Evolutionary conservation across 2,797 vertebrate genomes (phyloP), one percentile per base, ranked within the genome.

Genomic region (Apodemus agrarius): DNA sequence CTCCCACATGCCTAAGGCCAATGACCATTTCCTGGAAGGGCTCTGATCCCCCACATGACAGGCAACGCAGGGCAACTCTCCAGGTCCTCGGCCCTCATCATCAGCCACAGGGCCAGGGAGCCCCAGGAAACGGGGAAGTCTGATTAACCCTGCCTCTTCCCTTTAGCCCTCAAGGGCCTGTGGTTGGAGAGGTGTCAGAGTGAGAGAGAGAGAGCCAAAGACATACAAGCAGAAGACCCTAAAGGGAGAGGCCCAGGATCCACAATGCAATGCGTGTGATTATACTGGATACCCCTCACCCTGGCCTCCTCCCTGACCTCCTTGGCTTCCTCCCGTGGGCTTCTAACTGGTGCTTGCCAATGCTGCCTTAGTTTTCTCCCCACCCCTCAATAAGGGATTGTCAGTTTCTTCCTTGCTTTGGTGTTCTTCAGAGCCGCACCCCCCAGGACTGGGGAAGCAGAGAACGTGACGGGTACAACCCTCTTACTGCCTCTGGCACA

Each of bases 401-500:
- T 9, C 57, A 82, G 80, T 78, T 31, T 54, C 37, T 80, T 34
- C 76, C n/a, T 29, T 0, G 13, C 52, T 69, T 24, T 79, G 22
- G 10, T 31, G 54, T 49, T 37, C 83, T 76, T 54, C 19, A 86
- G 52, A 81, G 52, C 31, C 61, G 37, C 43, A 54, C 59, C 67
- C 67, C 49, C 76, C 59, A 5, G 61, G 46, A 69, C 87, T 3
- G 4, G 31, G 54, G 40, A 29, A 78, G 82, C 6, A 81, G 89
- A 81, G 89, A 63, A 31, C 3, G 24, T 12, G 59, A 74, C 61
- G 43, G 14, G 83, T 12, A 59, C 69, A 94, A 92, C 75, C 87
- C 72, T 80, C 78, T 93, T 31, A 90, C 78, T 76, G 29, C 37
- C 85, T 91, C 46, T 37, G 75, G 81, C 88, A 59, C 57, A 87